These are phyloP conservation scores for Diaperis boleti DNA, from an alignment of 2,888 invertebrate species.

Conservation along the genomic window DNA sequence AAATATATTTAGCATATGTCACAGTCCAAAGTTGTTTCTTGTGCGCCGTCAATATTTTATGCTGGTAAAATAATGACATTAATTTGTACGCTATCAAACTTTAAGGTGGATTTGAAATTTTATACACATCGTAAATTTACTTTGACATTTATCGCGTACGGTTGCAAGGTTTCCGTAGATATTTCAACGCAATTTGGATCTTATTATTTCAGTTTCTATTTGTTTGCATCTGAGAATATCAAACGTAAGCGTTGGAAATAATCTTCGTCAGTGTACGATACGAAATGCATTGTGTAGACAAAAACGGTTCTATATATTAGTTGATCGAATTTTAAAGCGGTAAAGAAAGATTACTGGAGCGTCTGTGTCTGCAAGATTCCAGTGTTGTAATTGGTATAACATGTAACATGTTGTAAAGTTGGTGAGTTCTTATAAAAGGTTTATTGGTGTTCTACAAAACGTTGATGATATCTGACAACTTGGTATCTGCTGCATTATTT, in stretches of 20 bases:
- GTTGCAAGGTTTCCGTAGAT: not conserved
- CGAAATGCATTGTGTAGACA: not conserved
- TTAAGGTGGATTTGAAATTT: not conserved
- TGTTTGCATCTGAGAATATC: not conserved
- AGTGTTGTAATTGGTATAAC: too few relatives aligned
- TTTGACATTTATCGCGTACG: constrained; percentile 1
- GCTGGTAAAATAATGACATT: too few relatives aligned
- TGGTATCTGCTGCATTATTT: too few relatives aligned
- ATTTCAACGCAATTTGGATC: not conserved
- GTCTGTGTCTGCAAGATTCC: too few relatives aligned
- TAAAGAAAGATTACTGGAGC: not conserved
- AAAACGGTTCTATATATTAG: not conserved
- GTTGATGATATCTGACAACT: too few relatives aligned
- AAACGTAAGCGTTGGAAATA: not conserved
- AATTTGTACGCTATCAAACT: constrained; percentile 7
- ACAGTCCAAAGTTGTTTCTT: not conserved
- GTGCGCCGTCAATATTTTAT: constrained; percentile 1
- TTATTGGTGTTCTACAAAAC: too few relatives aligned
- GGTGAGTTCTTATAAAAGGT: too few relatives aligned
- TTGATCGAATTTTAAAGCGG: not conserved
- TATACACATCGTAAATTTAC: constrained; percentile 3
- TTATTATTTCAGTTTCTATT: not conserved
- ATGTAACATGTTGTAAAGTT: too few relatives aligned
- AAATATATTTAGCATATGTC: constrained; percentile 12
- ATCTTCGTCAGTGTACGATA: not conserved